Evolutionary conservation across 2,113 vertebrate species (phyloP).

Genomic region (Lepisosteus osseus): DNA sequence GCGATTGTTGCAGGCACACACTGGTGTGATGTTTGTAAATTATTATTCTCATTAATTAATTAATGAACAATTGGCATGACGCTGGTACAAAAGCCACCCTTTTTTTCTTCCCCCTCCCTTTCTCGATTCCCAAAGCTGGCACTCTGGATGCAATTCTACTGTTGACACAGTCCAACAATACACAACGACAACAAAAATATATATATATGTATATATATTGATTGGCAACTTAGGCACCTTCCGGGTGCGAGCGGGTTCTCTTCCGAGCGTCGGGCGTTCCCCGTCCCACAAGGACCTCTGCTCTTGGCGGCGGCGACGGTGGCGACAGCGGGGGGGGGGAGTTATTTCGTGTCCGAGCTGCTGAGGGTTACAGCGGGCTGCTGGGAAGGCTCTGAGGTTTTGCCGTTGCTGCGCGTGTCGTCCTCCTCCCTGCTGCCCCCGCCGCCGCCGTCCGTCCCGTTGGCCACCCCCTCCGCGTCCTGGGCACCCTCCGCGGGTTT

Average conservation of each 20-base stretch:
- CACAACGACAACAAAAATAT: constrained; percentile 83
- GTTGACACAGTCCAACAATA: constrained; percentile 93
- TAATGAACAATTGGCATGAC: constrained; percentile 91
- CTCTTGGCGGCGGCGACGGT: constrained; percentile 56
- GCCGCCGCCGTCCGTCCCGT: constrained; percentile 61
- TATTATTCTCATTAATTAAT: constrained; percentile 39
- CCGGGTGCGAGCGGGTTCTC: constrained; percentile 72
- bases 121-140: constrained; percentile 72
- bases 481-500: constrained; percentile 68
- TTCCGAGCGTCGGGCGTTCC: constrained; percentile 39
- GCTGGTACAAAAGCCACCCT: constrained; percentile 67
- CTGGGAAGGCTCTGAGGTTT: constrained; percentile 71
- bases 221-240: constrained; percentile 96
- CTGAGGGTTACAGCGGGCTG: constrained; percentile 62
- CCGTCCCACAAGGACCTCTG: constrained; percentile 16
- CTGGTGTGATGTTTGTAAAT: constrained; percentile 82
- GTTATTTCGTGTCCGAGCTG: constrained; percentile 85
- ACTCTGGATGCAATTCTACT: constrained; percentile 73
- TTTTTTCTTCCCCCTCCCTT: constrained; percentile 45
- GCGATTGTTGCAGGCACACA: constrained; percentile 96
- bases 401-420: constrained; percentile 50
- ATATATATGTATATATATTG: constrained; percentile 68
- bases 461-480: constrained; percentile 67
- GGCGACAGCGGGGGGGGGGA: constrained; percentile 52
- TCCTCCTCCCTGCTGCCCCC: constrained; percentile 54